Conservation (phyloP, 92 coral and sea anemone species). For the Phenganax subtilis region DNA sequence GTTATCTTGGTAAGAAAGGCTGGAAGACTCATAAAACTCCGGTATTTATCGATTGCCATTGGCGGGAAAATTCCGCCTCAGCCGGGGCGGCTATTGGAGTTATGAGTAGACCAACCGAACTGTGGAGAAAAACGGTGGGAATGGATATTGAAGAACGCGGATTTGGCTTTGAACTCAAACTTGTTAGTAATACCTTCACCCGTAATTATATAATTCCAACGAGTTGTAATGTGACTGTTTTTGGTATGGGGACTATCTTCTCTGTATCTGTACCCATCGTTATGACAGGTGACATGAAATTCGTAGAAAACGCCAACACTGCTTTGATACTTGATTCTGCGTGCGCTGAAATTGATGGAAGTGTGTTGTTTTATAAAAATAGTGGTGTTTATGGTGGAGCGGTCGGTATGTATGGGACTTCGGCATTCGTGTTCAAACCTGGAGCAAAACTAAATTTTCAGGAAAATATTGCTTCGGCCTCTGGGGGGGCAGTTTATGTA, state of each 20-base stretch:
- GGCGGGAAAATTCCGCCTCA: conserved; percentile 51
- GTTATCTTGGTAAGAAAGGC: conserved; percentile 26
- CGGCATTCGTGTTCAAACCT: conserved; percentile 51
- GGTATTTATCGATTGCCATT: conserved; percentile 41
- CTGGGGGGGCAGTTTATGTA: conserved; percentile 57
- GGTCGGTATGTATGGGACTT: conserved; percentile 56
- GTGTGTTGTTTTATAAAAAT: conserved; percentile 49
- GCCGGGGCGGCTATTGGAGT: conserved; percentile 60
- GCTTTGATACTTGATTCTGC: conserved; percentile 61
- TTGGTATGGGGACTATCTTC: conserved; percentile 64
- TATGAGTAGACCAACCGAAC: conserved; percentile 29
- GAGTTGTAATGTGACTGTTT: conserved; percentile 27
- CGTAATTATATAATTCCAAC: conserved; percentile 36
- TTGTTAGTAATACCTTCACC: conserved; percentile 32
- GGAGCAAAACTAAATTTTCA: conserved; percentile 46
- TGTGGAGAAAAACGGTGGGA: conserved; percentile 48
- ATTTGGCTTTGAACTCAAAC: conserved; percentile 46
- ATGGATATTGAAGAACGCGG: conserved; percentile 41
- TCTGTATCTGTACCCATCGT: conserved; percentile 47
- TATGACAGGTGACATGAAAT: conserved; percentile 33
- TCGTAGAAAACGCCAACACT: conserved; percentile 46
- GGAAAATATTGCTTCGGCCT: conserved; percentile 43
- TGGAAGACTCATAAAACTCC: conserved; percentile 24
- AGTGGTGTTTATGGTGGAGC: conserved; percentile 61
- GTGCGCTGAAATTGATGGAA: conserved; percentile 46